These are phyloP conservation scores for Heliconius charithonia DNA, from an alignment of 2,888 invertebrate genomes.

Conservation along the genomic window DNA sequence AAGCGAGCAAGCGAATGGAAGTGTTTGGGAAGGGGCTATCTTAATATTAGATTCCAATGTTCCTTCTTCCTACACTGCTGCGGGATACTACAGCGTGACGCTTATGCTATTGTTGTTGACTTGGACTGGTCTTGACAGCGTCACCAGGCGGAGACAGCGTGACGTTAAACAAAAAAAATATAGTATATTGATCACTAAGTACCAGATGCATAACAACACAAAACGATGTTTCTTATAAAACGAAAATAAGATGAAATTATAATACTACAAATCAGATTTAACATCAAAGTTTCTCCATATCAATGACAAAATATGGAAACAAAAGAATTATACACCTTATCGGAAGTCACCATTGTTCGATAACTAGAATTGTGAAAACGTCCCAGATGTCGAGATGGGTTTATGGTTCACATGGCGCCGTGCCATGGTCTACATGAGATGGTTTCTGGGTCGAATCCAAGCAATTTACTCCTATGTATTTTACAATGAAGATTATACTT, in stretches of 20 bases:
- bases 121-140: too few relatives aligned
- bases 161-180: too few relatives aligned
- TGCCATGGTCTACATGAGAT: conserved; percentile 51
- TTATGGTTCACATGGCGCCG: conserved; percentile 60
- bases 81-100: too few relatives aligned
- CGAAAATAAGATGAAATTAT: neutral
- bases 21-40: too few relatives aligned
- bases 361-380: conserved; percentile 58
- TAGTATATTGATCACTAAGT: too few relatives aligned
- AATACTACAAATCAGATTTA: neutral
- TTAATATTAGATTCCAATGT: too few relatives aligned
- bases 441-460: conserved; percentile 45
- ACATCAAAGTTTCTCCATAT: conserved; percentile 9
- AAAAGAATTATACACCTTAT: conserved; percentile 42
- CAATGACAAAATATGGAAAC: conserved; percentile 35
- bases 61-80: too few relatives aligned
- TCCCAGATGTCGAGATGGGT: conserved; percentile 50
- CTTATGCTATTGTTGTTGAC: too few relatives aligned
- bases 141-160: too few relatives aligned
- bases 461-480: conserved; percentile 23
- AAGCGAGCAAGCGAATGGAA: too few relatives aligned
- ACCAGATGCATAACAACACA: neutral
- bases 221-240: neutral
- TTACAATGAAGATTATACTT: conserved; percentile 26
- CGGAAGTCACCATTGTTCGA: conserved; percentile 43